phyloP scores from a whole-genome alignment of 2,888 invertebrate species.

The Troides aeacus region DNA sequence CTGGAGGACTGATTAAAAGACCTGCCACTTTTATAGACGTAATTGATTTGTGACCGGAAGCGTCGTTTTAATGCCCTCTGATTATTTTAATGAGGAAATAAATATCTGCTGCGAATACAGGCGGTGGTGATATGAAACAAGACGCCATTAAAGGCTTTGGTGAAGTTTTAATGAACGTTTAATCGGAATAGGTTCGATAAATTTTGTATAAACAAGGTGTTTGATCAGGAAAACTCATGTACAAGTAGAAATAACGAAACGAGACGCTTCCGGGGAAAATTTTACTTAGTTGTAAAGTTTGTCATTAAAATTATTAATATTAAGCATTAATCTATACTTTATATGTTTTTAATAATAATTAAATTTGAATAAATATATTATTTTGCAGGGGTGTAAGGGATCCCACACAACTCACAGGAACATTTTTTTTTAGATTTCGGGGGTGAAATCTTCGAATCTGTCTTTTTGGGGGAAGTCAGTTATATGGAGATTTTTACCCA shows the following conservation, averaged over 20 bases:
- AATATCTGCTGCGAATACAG: conserved; percentile 41
- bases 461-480: no score
- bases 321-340: no score
- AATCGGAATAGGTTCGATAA: conserved; percentile 39
- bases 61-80: conserved; percentile 36
- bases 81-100: conserved; percentile 37
- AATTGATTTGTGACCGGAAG: neutral
- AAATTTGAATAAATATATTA: no score
- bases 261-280: conserved; percentile 15
- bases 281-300: conserved; percentile 10
- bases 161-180: conserved; percentile 64
- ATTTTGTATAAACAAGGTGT: conserved; percentile 35
- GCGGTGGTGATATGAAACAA: conserved; percentile 44
- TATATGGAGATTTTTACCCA: no score
- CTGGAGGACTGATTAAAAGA: no score
- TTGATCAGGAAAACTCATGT: conserved; percentile 22
- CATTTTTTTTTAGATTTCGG: no score
- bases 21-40: no score
- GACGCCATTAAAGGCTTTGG: conserved; percentile 45
- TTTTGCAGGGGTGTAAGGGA: no score
- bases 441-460: no score
- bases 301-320: neutral
- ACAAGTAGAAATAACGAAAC: conserved; percentile 22
- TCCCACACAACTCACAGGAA: no score
- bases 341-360: no score